Base-by-base conservation (phyloP, 2,797 vertebrate species). In the Argyrosomus regius region DNA sequence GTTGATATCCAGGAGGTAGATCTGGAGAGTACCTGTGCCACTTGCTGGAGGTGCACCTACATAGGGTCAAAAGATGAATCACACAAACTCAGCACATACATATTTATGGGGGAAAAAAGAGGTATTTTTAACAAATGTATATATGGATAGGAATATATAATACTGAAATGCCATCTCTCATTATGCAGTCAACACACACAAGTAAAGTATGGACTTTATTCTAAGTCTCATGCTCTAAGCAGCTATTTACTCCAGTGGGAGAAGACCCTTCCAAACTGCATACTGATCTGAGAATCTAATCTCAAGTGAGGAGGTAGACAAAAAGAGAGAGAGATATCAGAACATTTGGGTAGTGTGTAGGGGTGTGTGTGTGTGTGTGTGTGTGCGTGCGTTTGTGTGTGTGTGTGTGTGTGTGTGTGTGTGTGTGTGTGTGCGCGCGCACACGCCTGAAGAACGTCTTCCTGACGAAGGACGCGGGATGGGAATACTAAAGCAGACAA, bases 11-110 rank as follows among this genome's bases (percentile, higher is more conserved):
- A 97, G 92, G 86, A 99, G 95, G 87, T 93, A 92, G 88, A 99
- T 97, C 88, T 99, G 97, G 78, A 99, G 95, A 0, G 98, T 99
- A 22, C 98, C 98, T 0, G 98, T 99, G 50, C 98, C 97, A n/a
- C 96, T 99, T 87, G 98, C 98, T 0, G 96, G 94, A 49, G 96
- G 97, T 53, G 95, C 88, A 82, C 97, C 98, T 99, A 80, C 49
- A 76, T 4, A n/a, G 31, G 54, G 57, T 53, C 70, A 79, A 8
- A 13, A 69, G 87, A 63, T 61, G 31, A 46, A 16, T 84, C 54
- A 79, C 22, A 82, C 60, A 77, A 17, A 71, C 24, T 86, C 49
- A 85, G 72, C 6, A 17, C 50, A 81, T 73, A 57, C 49, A 77
- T 84, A 84, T 92, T 75, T 75, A 77, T 84, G 46, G 72, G 56